phyloP scores from a whole-genome alignment of 2,888 invertebrate genomes.

The Spodoptera picta region DNA sequence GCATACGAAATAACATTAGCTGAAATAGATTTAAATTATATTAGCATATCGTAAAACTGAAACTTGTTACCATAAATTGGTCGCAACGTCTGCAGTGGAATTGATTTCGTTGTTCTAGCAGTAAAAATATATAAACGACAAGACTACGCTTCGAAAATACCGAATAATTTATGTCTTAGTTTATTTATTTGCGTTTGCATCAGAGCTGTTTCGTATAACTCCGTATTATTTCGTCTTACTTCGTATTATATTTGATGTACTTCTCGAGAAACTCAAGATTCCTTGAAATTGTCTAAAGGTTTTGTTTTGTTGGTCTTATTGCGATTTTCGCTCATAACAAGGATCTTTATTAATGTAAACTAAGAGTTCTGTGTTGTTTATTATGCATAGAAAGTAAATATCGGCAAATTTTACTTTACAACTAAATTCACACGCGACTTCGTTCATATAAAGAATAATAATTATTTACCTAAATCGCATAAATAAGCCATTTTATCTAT shows the following conservation, averaged over 20 bases:
- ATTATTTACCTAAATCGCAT: no score
- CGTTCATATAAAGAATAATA: no score
- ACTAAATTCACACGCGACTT: no score
- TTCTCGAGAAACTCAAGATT: background rate
- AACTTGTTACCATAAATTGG: slow-evolving; percentile 75
- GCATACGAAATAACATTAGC: no score
- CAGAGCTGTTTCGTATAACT: background rate
- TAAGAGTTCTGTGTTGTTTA: no score
- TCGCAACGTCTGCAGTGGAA: slow-evolving; percentile 63
- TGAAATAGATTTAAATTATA: slow-evolving; percentile 42
- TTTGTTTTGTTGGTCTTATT: slow-evolving; percentile 2
- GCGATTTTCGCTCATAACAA: background rate
- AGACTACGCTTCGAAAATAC: slow-evolving; percentile 12
- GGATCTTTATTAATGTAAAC: no score
- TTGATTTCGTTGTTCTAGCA: slow-evolving; percentile 63
- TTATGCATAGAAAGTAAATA: no score
- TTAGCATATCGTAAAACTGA: slow-evolving; percentile 70
- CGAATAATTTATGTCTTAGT: slow-evolving; percentile 32
- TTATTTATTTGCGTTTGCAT: slow-evolving; percentile 1
- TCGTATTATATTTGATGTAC: no score
- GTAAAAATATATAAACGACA: slow-evolving; percentile 46
- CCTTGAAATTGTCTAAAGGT: background rate
- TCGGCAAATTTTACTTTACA: no score
- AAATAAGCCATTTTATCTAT: no score
- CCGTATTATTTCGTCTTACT: no score